Evolutionary conservation across 2,113 vertebrate genomes (phyloP).

Genomic region (Danionella cerebrum): DNA sequence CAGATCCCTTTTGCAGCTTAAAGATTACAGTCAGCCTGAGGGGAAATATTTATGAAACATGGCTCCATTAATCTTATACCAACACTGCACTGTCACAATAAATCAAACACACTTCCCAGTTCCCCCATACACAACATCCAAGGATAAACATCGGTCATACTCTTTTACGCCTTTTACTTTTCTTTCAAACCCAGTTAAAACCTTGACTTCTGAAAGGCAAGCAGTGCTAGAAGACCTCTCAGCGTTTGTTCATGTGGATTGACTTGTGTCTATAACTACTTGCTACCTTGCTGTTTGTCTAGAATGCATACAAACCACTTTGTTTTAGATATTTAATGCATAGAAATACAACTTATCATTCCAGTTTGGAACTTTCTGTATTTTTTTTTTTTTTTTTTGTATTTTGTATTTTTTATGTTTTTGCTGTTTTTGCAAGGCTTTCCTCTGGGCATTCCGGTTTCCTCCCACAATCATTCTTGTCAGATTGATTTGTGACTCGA

Average conservation of each 20-base stretch:
- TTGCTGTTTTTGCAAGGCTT: too few relatives aligned
- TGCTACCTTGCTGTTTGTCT: too few relatives aligned
- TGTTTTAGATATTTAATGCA: too few relatives aligned
- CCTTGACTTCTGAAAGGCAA: background rate
- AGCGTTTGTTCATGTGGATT: background rate
- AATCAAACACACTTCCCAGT: slow-evolving; percentile 25
- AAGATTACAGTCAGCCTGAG: slow-evolving; percentile 24
- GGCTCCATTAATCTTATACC: slow-evolving; percentile 44
- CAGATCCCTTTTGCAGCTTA: slow-evolving; percentile 8
- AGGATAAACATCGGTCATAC: background rate
- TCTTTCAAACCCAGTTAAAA: background rate
- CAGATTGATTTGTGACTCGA: too few relatives aligned
- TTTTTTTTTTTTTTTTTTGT: too few relatives aligned
- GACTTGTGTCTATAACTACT: too few relatives aligned
- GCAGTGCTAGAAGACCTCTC: background rate
- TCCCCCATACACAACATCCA: background rate
- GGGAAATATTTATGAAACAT: slow-evolving; percentile 41
- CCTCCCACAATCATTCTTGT: too few relatives aligned
- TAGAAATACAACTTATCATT: too few relatives aligned
- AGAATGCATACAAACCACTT: too few relatives aligned
- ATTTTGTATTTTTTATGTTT: too few relatives aligned
- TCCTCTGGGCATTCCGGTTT: too few relatives aligned
- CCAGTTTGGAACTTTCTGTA: too few relatives aligned
- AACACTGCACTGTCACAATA: slow-evolving; percentile 25
- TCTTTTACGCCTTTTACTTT: background rate